Conservation (phyloP, 1,140 invertebrate genomes). For the Trichonephila clavipes region DNA sequence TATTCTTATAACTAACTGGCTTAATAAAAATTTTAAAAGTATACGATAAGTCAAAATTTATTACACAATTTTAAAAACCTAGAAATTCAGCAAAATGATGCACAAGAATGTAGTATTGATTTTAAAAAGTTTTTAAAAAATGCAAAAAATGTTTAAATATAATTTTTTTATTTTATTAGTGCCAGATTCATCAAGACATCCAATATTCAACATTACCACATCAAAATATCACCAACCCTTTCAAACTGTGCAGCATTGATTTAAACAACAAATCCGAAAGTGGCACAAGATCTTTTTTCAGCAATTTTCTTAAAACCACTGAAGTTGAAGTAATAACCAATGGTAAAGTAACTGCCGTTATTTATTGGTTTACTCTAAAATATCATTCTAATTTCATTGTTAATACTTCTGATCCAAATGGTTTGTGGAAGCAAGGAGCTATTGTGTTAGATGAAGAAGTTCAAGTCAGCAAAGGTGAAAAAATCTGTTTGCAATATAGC, state of each 20-base stretch:
- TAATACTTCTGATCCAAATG: slow-evolving; percentile 40
- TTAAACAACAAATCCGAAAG: slow-evolving; percentile 51
- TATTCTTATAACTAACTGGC: too few relatives aligned
- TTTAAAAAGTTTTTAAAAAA: too few relatives aligned
- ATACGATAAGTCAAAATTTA: too few relatives aligned
- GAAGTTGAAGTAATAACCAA: slow-evolving; percentile 16
- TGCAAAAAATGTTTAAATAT: not conserved
- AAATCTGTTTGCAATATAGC: slow-evolving; percentile 47
- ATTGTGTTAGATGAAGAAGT: slow-evolving; percentile 55
- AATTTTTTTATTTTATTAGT: not conserved
- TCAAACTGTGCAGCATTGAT: slow-evolving; percentile 49
- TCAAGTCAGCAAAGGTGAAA: slow-evolving; percentile 33
- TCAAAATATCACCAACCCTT: slow-evolving; percentile 59
- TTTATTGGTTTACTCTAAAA: slow-evolving; percentile 63
- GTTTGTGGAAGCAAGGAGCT: slow-evolving; percentile 61
- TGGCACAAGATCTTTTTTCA: slow-evolving; percentile 28
- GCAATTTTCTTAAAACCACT: not conserved
- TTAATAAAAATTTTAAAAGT: too few relatives aligned
- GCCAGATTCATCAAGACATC: slow-evolving; percentile 70
- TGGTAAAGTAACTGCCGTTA: slow-evolving; percentile 60
- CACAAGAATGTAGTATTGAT: too few relatives aligned
- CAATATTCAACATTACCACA: slow-evolving; percentile 52
- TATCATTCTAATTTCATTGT: slow-evolving; percentile 23
- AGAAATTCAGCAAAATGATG: too few relatives aligned
- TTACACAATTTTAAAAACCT: too few relatives aligned